Base-by-base conservation (phyloP, 2,797 vertebrate genomes). In the Cyclura pinguis region DNA sequence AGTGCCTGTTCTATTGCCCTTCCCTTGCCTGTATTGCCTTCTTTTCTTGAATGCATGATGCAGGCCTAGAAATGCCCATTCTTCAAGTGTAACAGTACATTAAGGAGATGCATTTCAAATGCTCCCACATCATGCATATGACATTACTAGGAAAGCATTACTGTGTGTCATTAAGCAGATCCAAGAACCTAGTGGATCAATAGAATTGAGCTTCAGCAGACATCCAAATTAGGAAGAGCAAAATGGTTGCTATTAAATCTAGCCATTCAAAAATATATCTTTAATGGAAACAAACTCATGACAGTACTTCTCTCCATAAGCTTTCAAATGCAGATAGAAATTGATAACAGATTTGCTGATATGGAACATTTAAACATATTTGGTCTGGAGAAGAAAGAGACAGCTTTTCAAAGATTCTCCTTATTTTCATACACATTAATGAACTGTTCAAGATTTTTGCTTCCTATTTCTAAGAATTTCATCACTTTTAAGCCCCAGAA, bases 261-360 rank as follows among this genome's bases (percentile, higher is more conserved):
- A 80, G 59, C 73, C 1, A 90, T 9, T 85, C 29, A 87, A 7
- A 91, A 88, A 0, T 82, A 50, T 38, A 27, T 0, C 67, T 50
- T 87, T 67, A 42, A 87, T 82, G 8, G 5, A 84, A 88, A 73
- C n/a, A 77, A 1, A 59, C 50, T 64, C n/a, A 1, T 6, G 32
- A 0, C 4, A 86, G 69, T 2, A 55, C 72, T 35, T 83, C 88
- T 73, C 38, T 84, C 20, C 84, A 88, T 92, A 88, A 1, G 52
- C 32, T 32, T 57, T 57, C 52, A 59, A 42, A 84, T 87, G 55
- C 62, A 86, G n/a, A 42, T 47, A 64, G 13, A 64, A 86, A 76
- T 57, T 32, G 32, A 87, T 67, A n/a, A 67, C 42, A 67, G 10
- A 35, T 52, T 80, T 87, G 76, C 76, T 67, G 80, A 87, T 72